Evolutionary conservation across 2,888 invertebrate genomes (phyloP), one percentile per base, ranked within the genome.

Genomic region (Tromatobia lineatoria): DNA sequence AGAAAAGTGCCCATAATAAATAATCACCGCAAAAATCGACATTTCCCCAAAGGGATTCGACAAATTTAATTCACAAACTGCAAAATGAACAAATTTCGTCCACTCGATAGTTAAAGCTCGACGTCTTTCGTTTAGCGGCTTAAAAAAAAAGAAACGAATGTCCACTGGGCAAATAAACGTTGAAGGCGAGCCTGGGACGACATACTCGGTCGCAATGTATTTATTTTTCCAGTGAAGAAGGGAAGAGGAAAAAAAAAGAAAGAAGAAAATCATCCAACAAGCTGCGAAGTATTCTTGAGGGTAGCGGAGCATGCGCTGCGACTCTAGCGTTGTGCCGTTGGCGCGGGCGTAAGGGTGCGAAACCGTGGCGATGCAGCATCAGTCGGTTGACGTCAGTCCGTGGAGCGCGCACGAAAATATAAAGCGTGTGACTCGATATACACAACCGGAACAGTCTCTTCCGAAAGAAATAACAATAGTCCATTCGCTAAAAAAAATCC

Each of bases 331-430:
- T 78, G 77, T 80, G 66, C 66, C 42, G 82, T 84, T 78, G 69
- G 71, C 70, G 81, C 54, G 78, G 81, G 64, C 78, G 78, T 57
- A 52, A 86, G 80, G 83, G 85, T 81, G 86, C 85, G 76, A 86
- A 85, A 86, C 82, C 83, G 81, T 82, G 70, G 70, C 75, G 83
- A 79, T 83, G 80, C 77, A 76, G 85, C 83, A 82, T 88, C 86
- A 88, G 87, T 88, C 78, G 83, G 82, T 86, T 80, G 71, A 83
- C 87, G 86, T 82, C 87, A 76, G 85, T 80, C 80, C 87, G 78
- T 84, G 80, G 25, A 66, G 57, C 84, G 50, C 64, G 84, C 71
- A 78, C 78, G 47, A 52, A 75, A 8, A 38, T 59, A 38, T 81
- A 47, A 23, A 78, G 67, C 13, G 10, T 2, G 0, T 2, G 0